Conservation (phyloP, 2,113 vertebrate genomes). For the Bubo scandiacus region DNA sequence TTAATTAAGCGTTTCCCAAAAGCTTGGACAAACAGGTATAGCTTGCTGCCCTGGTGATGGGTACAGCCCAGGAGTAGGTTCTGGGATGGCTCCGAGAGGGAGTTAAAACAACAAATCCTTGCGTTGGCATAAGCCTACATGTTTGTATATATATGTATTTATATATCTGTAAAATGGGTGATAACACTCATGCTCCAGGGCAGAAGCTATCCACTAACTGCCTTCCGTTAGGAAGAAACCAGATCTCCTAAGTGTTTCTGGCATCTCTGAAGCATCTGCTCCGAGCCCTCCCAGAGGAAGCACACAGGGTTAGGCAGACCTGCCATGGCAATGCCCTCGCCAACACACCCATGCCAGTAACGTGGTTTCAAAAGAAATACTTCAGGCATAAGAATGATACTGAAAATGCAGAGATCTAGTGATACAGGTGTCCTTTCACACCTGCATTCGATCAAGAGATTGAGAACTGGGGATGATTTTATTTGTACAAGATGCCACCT, state of each 20-base stretch:
- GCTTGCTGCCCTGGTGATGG: too few species aligned
- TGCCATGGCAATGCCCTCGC: background rate
- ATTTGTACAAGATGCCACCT: background rate
- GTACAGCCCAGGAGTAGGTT: background rate
- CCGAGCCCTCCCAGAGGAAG: background rate
- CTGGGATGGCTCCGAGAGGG: background rate
- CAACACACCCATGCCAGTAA: background rate
- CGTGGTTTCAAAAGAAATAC: background rate
- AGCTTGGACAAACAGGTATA: background rate
- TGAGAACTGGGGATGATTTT: background rate
- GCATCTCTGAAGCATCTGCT: background rate
- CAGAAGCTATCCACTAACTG: background rate
- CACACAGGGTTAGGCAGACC: fast-evolving
- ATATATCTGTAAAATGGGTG: background rate
- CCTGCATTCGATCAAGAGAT: background rate
- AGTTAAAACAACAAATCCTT: background rate
- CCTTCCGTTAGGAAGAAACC: background rate
- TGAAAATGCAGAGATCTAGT: background rate
- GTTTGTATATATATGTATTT: background rate
- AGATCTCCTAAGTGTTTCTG: background rate
- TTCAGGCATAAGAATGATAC: fast-evolving
- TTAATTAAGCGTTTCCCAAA: background rate
- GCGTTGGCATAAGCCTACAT: background rate
- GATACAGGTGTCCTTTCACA: too few species aligned
- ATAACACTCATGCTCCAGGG: background rate